Conservation (phyloP, 2,888 invertebrate genomes). For the Drepanosiphum platanoidis region DNA sequence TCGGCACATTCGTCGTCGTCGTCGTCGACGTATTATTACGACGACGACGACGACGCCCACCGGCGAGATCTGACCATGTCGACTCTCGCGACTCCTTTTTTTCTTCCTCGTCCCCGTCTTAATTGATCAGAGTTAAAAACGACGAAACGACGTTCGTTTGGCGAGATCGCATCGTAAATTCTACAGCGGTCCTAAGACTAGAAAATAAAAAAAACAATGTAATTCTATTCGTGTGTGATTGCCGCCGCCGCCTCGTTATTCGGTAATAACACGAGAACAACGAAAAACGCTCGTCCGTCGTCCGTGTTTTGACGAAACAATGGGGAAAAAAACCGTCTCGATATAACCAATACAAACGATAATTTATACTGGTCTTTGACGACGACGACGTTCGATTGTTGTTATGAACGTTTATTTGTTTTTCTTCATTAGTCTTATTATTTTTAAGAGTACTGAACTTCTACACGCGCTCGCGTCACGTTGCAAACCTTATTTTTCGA, state of each 20-base stretch:
- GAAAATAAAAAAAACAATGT: background rate
- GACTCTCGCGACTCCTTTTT: background rate
- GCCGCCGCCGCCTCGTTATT: background rate
- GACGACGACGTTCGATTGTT: background rate
- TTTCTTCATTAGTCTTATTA: background rate
- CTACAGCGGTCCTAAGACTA: background rate
- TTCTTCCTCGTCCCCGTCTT: background rate
- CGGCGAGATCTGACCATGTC: background rate
- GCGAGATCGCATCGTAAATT: background rate
- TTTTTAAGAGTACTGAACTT: background rate
- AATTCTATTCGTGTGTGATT: background rate
- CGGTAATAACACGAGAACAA: background rate
- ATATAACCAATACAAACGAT: background rate
- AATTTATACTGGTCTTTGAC: background rate
- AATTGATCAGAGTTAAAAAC: conserved; percentile 15
- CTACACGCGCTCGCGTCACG: background rate
- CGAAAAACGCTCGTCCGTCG: background rate
- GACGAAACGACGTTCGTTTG: conserved; percentile 5
- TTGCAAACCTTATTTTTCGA: background rate
- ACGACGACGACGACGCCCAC: background rate
- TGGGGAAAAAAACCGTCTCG: background rate
- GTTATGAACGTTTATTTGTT: background rate
- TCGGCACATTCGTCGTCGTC: background rate
- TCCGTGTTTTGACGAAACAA: background rate
- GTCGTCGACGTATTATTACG: background rate